These are phyloP conservation scores for Xylocopa sonorina DNA, from an alignment of 1,140 invertebrate species.

Conservation along the genomic window DNA sequence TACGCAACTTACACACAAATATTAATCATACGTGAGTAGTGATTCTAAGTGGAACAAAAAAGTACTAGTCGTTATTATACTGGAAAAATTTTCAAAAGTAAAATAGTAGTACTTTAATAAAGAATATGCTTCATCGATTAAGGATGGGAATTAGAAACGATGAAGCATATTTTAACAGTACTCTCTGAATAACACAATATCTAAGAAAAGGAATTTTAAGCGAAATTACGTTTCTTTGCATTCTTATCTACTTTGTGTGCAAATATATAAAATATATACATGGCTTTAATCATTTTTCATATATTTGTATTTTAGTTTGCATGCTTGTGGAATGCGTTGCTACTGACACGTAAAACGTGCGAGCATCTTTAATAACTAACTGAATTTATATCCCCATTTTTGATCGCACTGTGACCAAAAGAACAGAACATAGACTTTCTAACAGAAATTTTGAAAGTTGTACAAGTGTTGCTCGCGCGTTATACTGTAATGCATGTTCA, in stretches of 20 bases:
- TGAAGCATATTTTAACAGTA: neutral
- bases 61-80: neutral
- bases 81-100: neutral
- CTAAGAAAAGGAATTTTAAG: constrained; percentile 12
- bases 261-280: constrained; percentile 55
- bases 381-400: neutral
- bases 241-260: constrained; percentile 52
- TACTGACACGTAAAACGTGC: constrained; percentile 19
- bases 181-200: neutral
- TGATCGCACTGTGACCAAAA: neutral
- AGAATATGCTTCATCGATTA: constrained; percentile 40
- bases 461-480: constrained; percentile 20
- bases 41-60: neutral
- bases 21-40: constrained; percentile 6
- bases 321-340: constrained; percentile 57
- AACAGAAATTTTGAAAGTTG: neutral
- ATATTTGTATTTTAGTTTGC: constrained; percentile 64
- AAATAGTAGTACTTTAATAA: constrained; percentile 11
- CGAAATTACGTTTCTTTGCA: constrained; percentile 63
- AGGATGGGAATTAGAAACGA: constrained; percentile 10
- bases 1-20: constrained; percentile 27
- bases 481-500: constrained; percentile 38
- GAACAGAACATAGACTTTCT: neutral
- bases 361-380: neutral
- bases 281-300: constrained; percentile 60